Percentiles rank a stretch among this genome's conserved stretches.
phyloP scores from a whole-genome alignment of 2,888 invertebrate species.

The Pharmacophagus antenor region DNA sequence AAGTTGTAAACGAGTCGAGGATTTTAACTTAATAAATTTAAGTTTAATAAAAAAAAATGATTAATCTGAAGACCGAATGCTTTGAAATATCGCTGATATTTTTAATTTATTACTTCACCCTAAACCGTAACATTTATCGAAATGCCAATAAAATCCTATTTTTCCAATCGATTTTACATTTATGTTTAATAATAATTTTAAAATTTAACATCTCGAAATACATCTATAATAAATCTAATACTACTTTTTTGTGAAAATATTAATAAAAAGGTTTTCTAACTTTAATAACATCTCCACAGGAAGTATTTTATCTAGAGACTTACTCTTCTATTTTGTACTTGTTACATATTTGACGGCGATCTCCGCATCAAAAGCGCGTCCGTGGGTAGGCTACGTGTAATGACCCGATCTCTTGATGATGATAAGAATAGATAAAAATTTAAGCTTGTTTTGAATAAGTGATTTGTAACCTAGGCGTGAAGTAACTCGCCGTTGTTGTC shows the following conservation, averaged over 20 bases:
- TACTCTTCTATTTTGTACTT: constrained; percentile 19
- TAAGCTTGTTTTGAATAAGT: constrained; percentile 60
- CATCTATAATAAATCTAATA: background rate
- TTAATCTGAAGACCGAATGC: no score
- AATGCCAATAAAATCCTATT: background rate
- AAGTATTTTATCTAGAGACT: constrained; percentile 15
- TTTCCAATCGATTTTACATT: background rate
- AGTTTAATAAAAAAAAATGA: background rate
- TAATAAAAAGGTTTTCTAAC: background rate
- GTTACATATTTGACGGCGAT: constrained; percentile 39
- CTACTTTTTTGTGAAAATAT: background rate
- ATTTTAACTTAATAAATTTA: no score
- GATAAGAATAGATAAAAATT: constrained; percentile 71
- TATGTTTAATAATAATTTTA: background rate
- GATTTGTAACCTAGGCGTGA: constrained; percentile 45
- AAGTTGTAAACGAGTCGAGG: constrained; percentile 36
- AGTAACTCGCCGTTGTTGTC: constrained; percentile 31
- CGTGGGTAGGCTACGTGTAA: constrained; percentile 68
- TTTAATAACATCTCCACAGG: background rate
- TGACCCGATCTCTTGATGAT: constrained; percentile 62
- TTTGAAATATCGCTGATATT: background rate
- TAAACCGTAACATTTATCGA: no score
- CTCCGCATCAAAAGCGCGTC: constrained; percentile 59
- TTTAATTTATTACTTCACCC: background rate
- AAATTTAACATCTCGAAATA: background rate